A percentile compares a stretch with the other conserved stretches of the same genome.
phyloP scores from a whole-genome alignment of 2,113 vertebrate species.

The Ia io region DNA sequence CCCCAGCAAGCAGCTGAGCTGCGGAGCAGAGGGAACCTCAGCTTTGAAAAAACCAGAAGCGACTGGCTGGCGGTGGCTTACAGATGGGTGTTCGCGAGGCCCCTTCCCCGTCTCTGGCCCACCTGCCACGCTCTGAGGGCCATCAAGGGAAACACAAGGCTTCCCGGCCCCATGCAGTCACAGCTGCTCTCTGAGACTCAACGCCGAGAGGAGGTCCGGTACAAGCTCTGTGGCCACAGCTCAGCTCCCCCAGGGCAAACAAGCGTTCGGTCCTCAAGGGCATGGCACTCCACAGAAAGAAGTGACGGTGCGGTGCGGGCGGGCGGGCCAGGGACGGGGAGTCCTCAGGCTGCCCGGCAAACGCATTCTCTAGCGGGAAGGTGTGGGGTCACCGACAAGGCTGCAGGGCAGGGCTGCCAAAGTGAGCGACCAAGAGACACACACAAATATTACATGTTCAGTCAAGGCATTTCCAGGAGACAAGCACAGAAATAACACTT shows the following conservation, averaged over 20 bases:
- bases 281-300: not conserved
- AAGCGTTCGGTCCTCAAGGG: accelerated
- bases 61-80: not conserved
- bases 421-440: constrained; percentile 71
- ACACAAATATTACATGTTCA: constrained; percentile 68
- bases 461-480: constrained; percentile 79
- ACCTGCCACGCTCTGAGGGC: not conserved
- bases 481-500: constrained; percentile 77
- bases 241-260: not conserved
- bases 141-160: not conserved
- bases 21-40: not conserved
- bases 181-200: not conserved
- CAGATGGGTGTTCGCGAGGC: not conserved
- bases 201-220: not conserved
- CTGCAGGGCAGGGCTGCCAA: constrained; percentile 59
- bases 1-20: not conserved
- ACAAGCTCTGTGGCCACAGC: not conserved
- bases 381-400: constrained; percentile 19
- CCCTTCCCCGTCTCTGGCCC: not conserved
- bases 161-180: not conserved
- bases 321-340: not conserved
- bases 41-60: not conserved
- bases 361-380: not conserved
- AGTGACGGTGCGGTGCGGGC: accelerated
- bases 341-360: not conserved